A percentile compares a stretch with the other conserved stretches of the same genome.
Conservation (phyloP, 2,113 vertebrate species). For the Odobenus rosmarus region DNA sequence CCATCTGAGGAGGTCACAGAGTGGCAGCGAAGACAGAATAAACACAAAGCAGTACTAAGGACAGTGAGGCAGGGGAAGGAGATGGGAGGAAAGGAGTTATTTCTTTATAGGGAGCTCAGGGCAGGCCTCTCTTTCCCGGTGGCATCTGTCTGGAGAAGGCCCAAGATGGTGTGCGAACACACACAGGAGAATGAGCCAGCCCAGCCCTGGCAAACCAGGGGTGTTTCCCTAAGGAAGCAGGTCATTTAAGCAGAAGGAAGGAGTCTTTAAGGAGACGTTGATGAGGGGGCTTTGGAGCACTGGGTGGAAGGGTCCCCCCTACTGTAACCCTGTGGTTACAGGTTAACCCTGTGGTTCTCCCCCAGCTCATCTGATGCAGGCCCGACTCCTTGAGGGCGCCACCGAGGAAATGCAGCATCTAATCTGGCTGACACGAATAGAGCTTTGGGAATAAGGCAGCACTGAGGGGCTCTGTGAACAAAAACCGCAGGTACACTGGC, state of each 20-base stretch:
- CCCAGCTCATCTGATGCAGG: background rate
- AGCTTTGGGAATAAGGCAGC: background rate
- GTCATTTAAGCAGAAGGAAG: background rate
- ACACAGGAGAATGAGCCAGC: background rate
- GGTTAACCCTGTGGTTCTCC: too few relatives aligned
- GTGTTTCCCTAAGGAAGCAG: background rate
- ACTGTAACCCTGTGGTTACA: too few relatives aligned
- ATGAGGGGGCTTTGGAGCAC: background rate
- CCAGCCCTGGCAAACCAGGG: background rate
- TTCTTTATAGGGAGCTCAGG: background rate
- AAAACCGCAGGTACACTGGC: background rate
- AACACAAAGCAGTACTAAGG: background rate
- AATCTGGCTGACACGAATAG: background rate
- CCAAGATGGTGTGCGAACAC: background rate
- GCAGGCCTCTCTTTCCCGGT: background rate
- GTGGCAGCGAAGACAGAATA: background rate
- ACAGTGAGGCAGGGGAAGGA: background rate
- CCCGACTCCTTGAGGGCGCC: background rate
- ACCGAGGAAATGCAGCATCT: background rate
- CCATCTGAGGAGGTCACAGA: background rate
- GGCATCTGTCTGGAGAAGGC: background rate
- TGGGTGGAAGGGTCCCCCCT: accelerated
- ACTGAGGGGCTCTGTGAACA: background rate
- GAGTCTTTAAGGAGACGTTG: background rate
- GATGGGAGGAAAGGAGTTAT: background rate